Base-by-base conservation (phyloP, 2,888 invertebrate genomes). In the Napeogenes sylphis region DNA sequence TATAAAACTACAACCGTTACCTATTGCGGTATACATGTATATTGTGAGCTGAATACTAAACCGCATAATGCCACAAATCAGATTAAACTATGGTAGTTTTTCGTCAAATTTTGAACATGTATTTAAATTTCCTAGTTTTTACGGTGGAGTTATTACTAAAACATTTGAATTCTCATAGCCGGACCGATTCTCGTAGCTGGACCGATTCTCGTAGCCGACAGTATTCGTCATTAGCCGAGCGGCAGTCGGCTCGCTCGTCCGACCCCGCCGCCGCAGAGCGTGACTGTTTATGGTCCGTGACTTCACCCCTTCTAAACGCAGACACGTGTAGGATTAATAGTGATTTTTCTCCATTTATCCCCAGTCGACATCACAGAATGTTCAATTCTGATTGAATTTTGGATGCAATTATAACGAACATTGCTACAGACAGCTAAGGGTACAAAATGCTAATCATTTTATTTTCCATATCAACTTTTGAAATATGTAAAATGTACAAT, bases 301-400 rank as follows among this genome's bases (percentile, higher is more conserved):
- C 87, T 83, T 81, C 82, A 85, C 83, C 87, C 87, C 82, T 87
- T 84, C 84, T 88, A 89, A 90, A 87, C 82, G 83, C 75, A 79
- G 82, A 85, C 89, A 90, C 88, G 90, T 88, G 88, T 81, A 81
- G 84, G 83, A 87, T 90, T 88, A 86, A 86, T 85, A 82, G 77
- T 73, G 77, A 84, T 84, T 87, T 86, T 86, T 88, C 76, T 77
- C 78, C 75, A 84, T 73, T 73, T 72, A 74, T 75, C 71, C 71
- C 70, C 62, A 59, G 63, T 61, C 58, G 65, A 51, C 21, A 38
- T 65, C 55, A 51, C 57, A 56, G 64, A 63, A 61, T 67, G 67
- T 63, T 42, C 63, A 55, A 13, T 63, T 63, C 46, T 65, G 64
- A 67, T 67, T 62, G 62, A 65, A 63, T 63, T 65, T 35, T 14